These are phyloP conservation scores for Toxostoma redivivum DNA, from an alignment of 2,113 vertebrate species.

Conservation along the genomic window DNA sequence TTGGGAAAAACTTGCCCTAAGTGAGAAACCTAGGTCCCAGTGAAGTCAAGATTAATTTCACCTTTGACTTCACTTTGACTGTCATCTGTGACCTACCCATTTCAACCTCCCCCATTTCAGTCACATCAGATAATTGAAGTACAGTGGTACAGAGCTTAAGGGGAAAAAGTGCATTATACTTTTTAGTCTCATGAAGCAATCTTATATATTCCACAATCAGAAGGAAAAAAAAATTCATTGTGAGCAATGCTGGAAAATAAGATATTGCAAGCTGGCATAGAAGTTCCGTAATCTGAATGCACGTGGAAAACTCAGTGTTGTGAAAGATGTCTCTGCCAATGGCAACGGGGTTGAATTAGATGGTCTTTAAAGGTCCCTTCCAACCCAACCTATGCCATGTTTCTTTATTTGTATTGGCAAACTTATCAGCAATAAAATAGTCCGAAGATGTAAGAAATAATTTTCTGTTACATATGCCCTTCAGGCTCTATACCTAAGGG, in stretches of 20 bases:
- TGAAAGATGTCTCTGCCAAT: not conserved
- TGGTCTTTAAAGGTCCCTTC: not conserved
- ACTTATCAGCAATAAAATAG: not conserved
- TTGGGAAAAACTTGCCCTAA: not conserved
- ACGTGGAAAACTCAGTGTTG: not conserved
- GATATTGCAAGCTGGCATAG: not conserved
- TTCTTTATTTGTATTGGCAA: not conserved
- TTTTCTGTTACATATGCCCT: not conserved
- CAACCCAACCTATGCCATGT: not conserved
- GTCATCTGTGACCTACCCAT: not conserved
- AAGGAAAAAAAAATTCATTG: not conserved
- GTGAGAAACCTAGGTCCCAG: not conserved
- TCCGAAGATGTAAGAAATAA: not conserved
- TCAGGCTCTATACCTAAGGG: not conserved
- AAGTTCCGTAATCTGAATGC: not conserved
- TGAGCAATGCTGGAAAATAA: not conserved
- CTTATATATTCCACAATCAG: not conserved
- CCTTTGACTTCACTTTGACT: not conserved
- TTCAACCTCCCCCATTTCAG: not conserved
- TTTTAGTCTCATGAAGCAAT: not conserved
- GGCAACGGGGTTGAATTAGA: not conserved
- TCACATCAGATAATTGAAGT: fast-evolving
- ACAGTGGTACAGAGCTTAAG: not conserved
- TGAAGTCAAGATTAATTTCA: not conserved
- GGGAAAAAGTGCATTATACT: not conserved